Conservation (phyloP, 1,140 invertebrate species). For the Drosophila sp. region DNA sequence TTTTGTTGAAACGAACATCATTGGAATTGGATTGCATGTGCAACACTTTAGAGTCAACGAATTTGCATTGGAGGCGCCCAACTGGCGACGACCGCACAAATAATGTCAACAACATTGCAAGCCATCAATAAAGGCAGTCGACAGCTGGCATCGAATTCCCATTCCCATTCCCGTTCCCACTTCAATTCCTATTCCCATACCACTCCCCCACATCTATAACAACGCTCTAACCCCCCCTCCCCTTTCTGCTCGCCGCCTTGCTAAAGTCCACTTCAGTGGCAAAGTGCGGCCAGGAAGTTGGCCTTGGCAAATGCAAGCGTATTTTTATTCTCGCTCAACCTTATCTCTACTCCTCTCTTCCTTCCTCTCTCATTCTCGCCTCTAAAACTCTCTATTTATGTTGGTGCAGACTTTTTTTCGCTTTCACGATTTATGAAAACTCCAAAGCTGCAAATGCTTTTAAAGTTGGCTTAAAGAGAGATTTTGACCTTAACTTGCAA, state of each 20-base stretch:
- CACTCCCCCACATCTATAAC: too few relatives aligned
- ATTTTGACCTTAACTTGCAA: slow-evolving; percentile 40
- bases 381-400: slow-evolving; percentile 1
- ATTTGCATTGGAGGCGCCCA: slow-evolving; percentile 74
- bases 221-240: neutral
- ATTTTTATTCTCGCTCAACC: neutral
- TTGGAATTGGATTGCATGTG: slow-evolving; percentile 46
- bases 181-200: slow-evolving; percentile 9
- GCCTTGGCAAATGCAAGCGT: slow-evolving; percentile 12
- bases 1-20: slow-evolving; percentile 22
- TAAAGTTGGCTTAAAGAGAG: slow-evolving; percentile 45
- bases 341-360: slow-evolving; percentile 1
- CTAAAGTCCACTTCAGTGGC: slow-evolving; percentile 9
- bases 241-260: neutral
- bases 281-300: slow-evolving; percentile 22
- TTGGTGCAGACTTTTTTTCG: slow-evolving; percentile 8
- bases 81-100: slow-evolving; percentile 73
- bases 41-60: slow-evolving; percentile 68
- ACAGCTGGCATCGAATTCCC: slow-evolving; percentile 42
- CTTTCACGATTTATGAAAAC: slow-evolving; percentile 62
- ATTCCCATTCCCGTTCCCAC: neutral
- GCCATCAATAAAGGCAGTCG: slow-evolving; percentile 71
- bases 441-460: slow-evolving; percentile 45
- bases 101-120: slow-evolving; percentile 78
- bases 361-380: neutral